Evolutionary conservation across 2,113 vertebrate genomes (phyloP).

Genomic region (Macrotus californicus): DNA sequence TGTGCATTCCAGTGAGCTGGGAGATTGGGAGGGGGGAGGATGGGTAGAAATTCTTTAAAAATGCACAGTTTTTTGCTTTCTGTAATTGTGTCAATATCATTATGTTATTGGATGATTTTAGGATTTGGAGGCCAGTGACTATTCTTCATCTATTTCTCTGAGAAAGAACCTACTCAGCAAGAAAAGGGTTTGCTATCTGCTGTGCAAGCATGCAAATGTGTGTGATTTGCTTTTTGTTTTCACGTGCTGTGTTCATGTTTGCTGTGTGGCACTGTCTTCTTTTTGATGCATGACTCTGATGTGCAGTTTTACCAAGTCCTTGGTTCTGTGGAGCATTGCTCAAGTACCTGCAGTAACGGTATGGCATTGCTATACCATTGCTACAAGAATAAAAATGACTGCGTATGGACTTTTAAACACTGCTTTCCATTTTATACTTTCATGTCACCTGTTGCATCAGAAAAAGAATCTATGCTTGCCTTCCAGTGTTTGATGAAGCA

Average conservation of each 20-base stretch:
- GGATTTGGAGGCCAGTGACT: constrained; percentile 76
- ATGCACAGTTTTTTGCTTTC: background rate
- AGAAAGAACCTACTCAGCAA: constrained; percentile 67
- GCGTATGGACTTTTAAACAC: background rate
- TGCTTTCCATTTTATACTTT: background rate
- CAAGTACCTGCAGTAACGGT: background rate
- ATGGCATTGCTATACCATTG: background rate
- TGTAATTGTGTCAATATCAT: constrained; percentile 58
- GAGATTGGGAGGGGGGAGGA: background rate
- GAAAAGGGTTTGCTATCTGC: constrained; percentile 79
- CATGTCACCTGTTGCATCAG: constrained; percentile 71
- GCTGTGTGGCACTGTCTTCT: constrained; percentile 53
- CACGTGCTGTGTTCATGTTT: constrained; percentile 56
- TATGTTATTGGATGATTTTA: constrained; percentile 80
- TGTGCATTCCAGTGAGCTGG: background rate
- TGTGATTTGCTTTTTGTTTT: constrained; percentile 45
- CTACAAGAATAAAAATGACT: background rate
- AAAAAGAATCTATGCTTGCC: constrained; percentile 66
- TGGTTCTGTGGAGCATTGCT: background rate
- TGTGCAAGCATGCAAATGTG: constrained; percentile 77
- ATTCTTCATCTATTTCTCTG: constrained; percentile 73
- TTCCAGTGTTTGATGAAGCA: constrained; percentile 55
- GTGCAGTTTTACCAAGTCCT: background rate
- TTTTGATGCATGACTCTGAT: constrained; percentile 72
- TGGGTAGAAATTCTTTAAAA: background rate